phyloP scores from a whole-genome alignment of 2,113 vertebrate species.

The Suncus etruscus region DNA sequence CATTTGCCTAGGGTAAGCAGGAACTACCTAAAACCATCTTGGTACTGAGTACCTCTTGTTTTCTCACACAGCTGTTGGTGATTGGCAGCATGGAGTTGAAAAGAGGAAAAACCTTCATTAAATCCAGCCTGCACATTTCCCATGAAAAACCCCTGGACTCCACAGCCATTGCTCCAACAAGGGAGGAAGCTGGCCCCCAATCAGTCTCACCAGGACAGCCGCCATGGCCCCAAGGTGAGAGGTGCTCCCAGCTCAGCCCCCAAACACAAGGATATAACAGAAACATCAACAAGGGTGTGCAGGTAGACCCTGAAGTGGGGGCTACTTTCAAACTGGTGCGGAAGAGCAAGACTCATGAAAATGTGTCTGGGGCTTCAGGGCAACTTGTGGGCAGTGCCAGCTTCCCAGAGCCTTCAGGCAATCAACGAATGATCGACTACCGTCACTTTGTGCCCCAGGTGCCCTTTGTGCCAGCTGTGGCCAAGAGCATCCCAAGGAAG shows the following conservation, averaged over 20 bases:
- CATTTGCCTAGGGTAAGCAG: background rate
- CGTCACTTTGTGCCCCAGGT: constrained; percentile 92
- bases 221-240: constrained; percentile 62
- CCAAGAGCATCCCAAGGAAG: constrained; percentile 92
- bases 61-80: constrained; percentile 76
- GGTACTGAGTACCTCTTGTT: constrained; percentile 58
- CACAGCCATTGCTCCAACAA: background rate
- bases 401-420: constrained; percentile 82
- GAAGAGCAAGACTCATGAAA: constrained; percentile 91
- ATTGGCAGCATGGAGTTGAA: constrained; percentile 87
- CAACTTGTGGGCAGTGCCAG: constrained; percentile 88
- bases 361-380: constrained; percentile 78
- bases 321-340: constrained; percentile 84
- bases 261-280: constrained; percentile 75
- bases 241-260: constrained; percentile 73
- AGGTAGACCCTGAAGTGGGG: constrained; percentile 67
- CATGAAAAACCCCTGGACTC: constrained; percentile 81
- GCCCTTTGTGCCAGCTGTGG: constrained; percentile 93
- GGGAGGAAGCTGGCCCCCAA: constrained; percentile 59
- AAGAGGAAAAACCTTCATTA: constrained; percentile 91
- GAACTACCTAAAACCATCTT: background rate
- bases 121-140: constrained; percentile 85
- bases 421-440: constrained; percentile 90
- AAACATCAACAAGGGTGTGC: constrained; percentile 73
- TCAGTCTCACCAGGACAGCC: constrained; percentile 64